Conservation (phyloP, 2,113 vertebrate species). For the Electrona antarctica region DNA sequence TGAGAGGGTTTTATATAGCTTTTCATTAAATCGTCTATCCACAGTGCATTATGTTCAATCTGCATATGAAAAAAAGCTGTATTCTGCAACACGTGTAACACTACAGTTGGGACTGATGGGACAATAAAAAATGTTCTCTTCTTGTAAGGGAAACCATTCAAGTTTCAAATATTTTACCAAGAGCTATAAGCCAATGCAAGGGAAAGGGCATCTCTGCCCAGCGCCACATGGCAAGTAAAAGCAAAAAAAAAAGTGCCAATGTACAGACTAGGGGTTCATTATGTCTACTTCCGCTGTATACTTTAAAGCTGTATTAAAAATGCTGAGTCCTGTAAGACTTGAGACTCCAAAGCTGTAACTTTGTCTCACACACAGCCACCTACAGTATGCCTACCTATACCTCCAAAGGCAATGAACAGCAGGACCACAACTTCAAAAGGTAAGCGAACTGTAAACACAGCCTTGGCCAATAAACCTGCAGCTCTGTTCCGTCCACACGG, state of each 20-base stretch:
- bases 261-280: constrained; percentile 43
- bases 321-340: constrained; percentile 50
- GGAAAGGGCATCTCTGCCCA: not conserved
- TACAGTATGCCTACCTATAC: constrained; percentile 17
- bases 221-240: constrained; percentile 49
- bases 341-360: constrained; percentile 19
- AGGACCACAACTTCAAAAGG: constrained; percentile 59
- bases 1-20: not conserved
- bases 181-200: not conserved
- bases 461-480: constrained; percentile 44
- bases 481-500: constrained; percentile 5
- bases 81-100: constrained; percentile 20
- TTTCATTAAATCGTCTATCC: not conserved
- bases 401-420: constrained; percentile 52
- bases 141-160: not conserved
- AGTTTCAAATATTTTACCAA: not conserved
- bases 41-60: constrained; percentile 14
- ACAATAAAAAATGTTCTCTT: constrained; percentile 36
- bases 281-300: constrained; percentile 43
- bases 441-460: constrained; percentile 35
- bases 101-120: constrained; percentile 5
- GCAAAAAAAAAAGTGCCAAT: constrained; percentile 6
- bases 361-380: not conserved
- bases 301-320: constrained; percentile 62
- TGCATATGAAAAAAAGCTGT: constrained; percentile 11